Evolutionary conservation across 53 echinoderm and acorn worm genomes (phyloP), one percentile per base, ranked within the genome.

Genomic region (Crossaster papposus): DNA sequence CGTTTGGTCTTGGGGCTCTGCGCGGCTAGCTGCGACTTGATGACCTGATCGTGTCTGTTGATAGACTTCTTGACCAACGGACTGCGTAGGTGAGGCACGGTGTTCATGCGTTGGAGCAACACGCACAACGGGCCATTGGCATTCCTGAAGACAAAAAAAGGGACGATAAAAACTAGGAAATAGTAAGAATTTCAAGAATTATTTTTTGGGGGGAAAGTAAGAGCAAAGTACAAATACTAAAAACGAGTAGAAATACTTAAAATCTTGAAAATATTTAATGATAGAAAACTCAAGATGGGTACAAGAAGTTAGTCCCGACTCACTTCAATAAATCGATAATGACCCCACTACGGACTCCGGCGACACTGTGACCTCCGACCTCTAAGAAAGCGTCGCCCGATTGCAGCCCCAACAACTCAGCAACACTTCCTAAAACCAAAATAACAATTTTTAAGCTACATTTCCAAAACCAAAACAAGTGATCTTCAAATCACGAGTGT

Each of bases 361-460:
- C 94, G 11, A 94, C 94, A 70, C 92, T 94, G 51, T 90, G 90
- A 17, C 94, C 94, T 50, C 92, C 94, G 23, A 92, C 83, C 92
- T 94, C 94, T 62, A 94, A 74, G 76, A 92, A 94, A 31, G 87
- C 90, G 65, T 94, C 94, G 8, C 92, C 94, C 30, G 85, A 63
- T 36, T 72, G 33, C 8, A 94, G 58, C 12, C 94, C 94, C 6
- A 83, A 65, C 23, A 52, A 10, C 23, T 90, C 86, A 11, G 94
- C 94, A 44, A 90, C 81, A 52, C 94, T 76, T 31, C 92, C 94
- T 94, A 78, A 2, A 74, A 20, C 14, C 30, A 33, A 36, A 13
- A 79, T 24, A 79, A 53, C 53, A 29, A 23, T n/a, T 12, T 38
- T 3, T 13, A 77, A 77, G 36, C 2, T 36, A 13, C 20, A 15